These are phyloP conservation scores for Megastigmus dorsalis DNA, from an alignment of 2,888 invertebrate genomes.

Conservation along the genomic window DNA sequence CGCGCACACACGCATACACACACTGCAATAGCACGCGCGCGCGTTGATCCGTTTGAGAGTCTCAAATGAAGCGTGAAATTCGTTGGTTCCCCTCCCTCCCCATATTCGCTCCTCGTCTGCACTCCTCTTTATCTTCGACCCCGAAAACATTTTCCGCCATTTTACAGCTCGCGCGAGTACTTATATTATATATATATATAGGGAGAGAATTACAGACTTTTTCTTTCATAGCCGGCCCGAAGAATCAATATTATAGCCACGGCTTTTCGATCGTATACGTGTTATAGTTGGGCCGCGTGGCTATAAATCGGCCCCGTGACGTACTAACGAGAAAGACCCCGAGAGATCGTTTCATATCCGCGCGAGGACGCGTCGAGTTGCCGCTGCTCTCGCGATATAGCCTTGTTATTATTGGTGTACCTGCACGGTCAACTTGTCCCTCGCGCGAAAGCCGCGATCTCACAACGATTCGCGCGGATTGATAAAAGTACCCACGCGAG, in stretches of 20 bases:
- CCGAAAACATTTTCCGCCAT: conserved; percentile 3
- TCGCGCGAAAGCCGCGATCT: no score
- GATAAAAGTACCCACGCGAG: no score
- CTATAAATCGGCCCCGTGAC: conserved; percentile 37
- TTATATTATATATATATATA: no score
- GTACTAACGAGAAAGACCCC: conserved; percentile 39
- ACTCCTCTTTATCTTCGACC: not conserved
- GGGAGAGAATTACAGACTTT: no score
- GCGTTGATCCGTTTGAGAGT: conserved; percentile 62
- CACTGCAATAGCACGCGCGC: conserved; percentile 48
- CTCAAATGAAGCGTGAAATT: conserved; percentile 69
- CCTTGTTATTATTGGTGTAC: conserved; percentile 32
- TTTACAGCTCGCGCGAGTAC: not conserved
- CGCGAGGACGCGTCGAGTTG: not conserved
- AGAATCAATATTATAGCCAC: not conserved
- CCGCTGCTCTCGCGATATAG: no score
- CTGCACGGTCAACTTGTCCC: no score
- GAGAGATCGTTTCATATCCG: conserved; percentile 30
- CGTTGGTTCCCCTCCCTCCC: conserved; percentile 54
- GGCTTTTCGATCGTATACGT: not conserved
- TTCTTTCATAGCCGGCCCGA: not conserved
- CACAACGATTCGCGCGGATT: no score
- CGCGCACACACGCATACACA: conserved; percentile 53
- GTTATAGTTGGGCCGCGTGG: not conserved
- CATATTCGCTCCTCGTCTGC: not conserved